Base-by-base conservation (phyloP, 2,888 invertebrate species). In the Sinelater perroti region DNA sequence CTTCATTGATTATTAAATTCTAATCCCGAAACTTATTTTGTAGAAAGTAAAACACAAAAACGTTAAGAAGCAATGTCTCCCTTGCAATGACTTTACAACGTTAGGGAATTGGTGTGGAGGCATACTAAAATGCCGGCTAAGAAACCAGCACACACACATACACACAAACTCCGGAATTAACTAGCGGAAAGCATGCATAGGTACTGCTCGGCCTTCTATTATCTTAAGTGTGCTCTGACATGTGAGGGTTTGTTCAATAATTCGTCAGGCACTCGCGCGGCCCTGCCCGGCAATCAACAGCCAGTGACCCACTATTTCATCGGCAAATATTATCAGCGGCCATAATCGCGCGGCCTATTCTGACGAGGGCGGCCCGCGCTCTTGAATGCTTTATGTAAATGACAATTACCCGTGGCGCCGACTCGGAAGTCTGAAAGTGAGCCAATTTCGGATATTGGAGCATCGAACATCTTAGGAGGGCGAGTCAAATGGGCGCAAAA, bases 121-220 rank as follows among this genome's bases (percentile, higher is more conserved):
- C n/a, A n/a, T n/a, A n/a, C n/a, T n/a, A n/a, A n/a, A n/a, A n/a
- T n/a, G n/a, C n/a, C n/a, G n/a, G n/a, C n/a, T n/a, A n/a, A n/a
- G n/a, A n/a, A n/a, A n/a, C n/a, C n/a, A n/a, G n/a, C n/a, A n/a
- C n/a, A n/a, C n/a, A n/a, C n/a, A n/a, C n/a, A n/a, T 7, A 40
- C 24, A 40, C 2, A 14, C 6, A 20, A 38, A 40, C 16, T 8
- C 24, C 24, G 40, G 14, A 14, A 20, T 40, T 40, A 40, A 40
- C 40, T 40, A 40, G 40, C 40, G 13, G 4, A 14, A 26, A 40
- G 24, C 40, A 40, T 40, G 40, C 40, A 40, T 40, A 40, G 40
- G 40, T 40, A 24, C 40, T 8, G 40, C 14, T 20, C 21, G 17
- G 24, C 21, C 21, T 21, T 11, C 13, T 11, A 40, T 40, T 40